Evolutionary conservation across 1,140 invertebrate species (phyloP).

Genomic region (Atopsyche davidsoni): DNA sequence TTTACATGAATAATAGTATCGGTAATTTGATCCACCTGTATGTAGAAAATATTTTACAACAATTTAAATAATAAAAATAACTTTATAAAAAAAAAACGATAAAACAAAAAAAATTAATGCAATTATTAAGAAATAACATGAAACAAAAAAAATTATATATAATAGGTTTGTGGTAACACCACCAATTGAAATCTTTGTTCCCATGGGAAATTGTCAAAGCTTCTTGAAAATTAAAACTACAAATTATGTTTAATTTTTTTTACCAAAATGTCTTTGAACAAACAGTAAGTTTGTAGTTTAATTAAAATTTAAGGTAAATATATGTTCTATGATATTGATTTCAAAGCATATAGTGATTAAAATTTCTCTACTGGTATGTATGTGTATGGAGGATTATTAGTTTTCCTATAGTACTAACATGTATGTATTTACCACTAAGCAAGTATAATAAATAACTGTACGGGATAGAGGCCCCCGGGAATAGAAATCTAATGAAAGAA

Average conservation of each 20-base stretch:
- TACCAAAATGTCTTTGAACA: not conserved
- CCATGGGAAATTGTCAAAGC: slow-evolving; percentile 1
- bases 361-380: no score
- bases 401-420: slow-evolving; percentile 2
- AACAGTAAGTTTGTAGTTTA: no score
- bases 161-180: not conserved
- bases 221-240: not conserved
- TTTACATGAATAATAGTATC: no score
- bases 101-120: not conserved
- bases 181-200: slow-evolving; percentile 7
- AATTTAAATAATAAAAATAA: not conserved
- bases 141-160: not conserved
- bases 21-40: no score
- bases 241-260: not conserved
- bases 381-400: no score
- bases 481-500: slow-evolving; percentile 26
- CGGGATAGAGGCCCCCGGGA: slow-evolving; percentile 2
- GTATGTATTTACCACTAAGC: no score
- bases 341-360: no score
- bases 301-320: no score
- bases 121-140: not conserved
- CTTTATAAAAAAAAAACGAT: not conserved
- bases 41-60: no score
- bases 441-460: slow-evolving; percentile 8
- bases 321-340: no score